Evolutionary conservation across 2,113 vertebrate species (phyloP).

Genomic region (Furnarius figulus): DNA sequence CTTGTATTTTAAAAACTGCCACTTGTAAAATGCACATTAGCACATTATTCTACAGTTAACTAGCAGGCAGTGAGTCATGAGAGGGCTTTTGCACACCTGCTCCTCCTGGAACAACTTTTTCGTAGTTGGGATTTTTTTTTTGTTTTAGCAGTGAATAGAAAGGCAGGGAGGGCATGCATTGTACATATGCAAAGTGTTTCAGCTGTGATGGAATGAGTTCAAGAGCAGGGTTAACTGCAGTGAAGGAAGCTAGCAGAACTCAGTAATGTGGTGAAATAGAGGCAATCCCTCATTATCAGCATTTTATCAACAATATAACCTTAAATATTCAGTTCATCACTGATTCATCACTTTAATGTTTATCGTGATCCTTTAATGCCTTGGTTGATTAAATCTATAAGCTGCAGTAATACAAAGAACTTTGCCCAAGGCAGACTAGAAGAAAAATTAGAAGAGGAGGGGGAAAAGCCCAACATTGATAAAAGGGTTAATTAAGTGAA

Average conservation of each 20-base stretch:
- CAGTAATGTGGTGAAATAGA: background rate
- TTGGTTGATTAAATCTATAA: slow-evolving; percentile 56
- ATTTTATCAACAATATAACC: slow-evolving; percentile 51
- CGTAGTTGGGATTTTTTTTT: background rate
- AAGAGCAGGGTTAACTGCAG: slow-evolving; percentile 11
- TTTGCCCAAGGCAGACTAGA: slow-evolving; percentile 25
- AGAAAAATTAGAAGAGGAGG: slow-evolving; percentile 41
- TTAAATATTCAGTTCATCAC: slow-evolving; percentile 51
- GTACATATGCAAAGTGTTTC: background rate
- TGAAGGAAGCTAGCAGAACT: background rate
- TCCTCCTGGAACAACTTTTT: background rate
- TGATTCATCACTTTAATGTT: slow-evolving; percentile 48
- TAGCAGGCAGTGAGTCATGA: background rate
- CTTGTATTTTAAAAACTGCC: background rate
- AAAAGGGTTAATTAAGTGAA: slow-evolving; percentile 62
- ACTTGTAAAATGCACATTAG: background rate
- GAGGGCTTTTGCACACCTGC: background rate
- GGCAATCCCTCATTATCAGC: slow-evolving; percentile 26
- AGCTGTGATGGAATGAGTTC: slow-evolving; percentile 13
- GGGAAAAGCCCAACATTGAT: slow-evolving; percentile 26
- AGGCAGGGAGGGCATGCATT: background rate
- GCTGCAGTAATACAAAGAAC: slow-evolving; percentile 50
- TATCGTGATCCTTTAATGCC: slow-evolving; percentile 6
- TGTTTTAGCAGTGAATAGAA: background rate
- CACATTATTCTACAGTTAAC: background rate